Percentiles rank a stretch among this genome's conserved stretches.
These are phyloP conservation scores for Sinocyclocheilus rhinocerous DNA, from an alignment of 2,113 vertebrate species.

Conservation along the genomic window DNA sequence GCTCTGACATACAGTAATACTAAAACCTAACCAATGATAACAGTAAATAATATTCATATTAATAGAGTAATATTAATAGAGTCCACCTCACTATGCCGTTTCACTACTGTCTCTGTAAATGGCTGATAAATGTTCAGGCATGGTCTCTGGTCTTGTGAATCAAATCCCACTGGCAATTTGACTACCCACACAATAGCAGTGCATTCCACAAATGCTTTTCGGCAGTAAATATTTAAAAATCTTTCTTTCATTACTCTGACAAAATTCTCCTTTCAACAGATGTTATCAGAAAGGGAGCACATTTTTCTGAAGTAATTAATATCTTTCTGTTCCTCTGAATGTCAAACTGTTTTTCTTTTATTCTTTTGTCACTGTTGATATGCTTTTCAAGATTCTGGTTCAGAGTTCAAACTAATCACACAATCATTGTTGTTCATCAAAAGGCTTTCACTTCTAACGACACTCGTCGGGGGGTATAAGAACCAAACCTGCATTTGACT, in stretches of 20 bases:
- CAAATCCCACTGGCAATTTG: too few species aligned
- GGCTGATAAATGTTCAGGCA: background rate
- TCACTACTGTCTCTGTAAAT: background rate
- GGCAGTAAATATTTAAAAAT: background rate
- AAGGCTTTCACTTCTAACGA: slow-evolving; percentile 50
- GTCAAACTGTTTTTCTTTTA: background rate
- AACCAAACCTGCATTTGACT: slow-evolving; percentile 41
- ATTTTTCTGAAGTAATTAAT: slow-evolving; percentile 15
- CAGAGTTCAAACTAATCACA: slow-evolving; percentile 31
- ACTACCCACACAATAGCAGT: background rate
- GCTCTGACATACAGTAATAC: background rate
- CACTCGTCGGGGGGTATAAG: slow-evolving; percentile 41
- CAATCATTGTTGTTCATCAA: slow-evolving; percentile 48
- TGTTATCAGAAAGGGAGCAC: slow-evolving; percentile 12
- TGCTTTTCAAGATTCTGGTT: background rate
- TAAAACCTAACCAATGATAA: background rate
- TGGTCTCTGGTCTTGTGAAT: background rate
- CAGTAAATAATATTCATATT: background rate
- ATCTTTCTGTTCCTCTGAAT: background rate
- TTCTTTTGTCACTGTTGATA: background rate
- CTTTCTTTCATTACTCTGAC: slow-evolving; percentile 3
- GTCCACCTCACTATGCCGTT: background rate
- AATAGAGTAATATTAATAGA: too few species aligned
- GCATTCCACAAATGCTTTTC: background rate
- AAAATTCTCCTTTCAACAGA: background rate